phyloP scores from a whole-genome alignment of 1,140 invertebrate species.

The Cotesia glomerata region DNA sequence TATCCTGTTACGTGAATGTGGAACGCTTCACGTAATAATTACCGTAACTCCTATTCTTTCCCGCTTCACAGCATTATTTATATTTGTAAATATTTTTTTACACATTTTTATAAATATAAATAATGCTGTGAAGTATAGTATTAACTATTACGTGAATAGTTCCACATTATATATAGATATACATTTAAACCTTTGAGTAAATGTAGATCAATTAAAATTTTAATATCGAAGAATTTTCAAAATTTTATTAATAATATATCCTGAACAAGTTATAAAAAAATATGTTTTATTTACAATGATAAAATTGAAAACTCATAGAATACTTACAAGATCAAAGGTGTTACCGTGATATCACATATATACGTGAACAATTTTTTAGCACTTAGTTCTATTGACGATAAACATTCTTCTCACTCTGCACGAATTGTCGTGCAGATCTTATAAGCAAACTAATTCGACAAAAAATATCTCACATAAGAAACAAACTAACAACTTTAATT shows the following conservation, averaged over 20 bases:
- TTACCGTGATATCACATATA: slow-evolving; percentile 9
- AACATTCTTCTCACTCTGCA: slow-evolving; percentile 14
- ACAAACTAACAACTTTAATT: neutral
- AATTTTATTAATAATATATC: neutral
- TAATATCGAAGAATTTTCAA: too few species aligned
- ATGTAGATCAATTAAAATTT: too few species aligned
- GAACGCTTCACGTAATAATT: too few species aligned
- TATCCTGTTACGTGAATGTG: too few species aligned
- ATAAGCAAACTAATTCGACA: neutral
- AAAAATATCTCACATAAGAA: neutral
- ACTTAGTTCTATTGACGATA: slow-evolving; percentile 16
- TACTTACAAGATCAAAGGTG: slow-evolving; percentile 31
- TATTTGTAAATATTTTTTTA: too few species aligned
- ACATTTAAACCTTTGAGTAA: too few species aligned
- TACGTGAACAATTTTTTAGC: neutral
- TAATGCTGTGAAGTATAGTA: too few species aligned
- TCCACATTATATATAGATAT: too few species aligned
- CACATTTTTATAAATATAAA: too few species aligned
- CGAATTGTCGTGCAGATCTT: slow-evolving; percentile 22
- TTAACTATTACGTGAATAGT: too few species aligned
- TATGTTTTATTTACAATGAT: slow-evolving; percentile 1
- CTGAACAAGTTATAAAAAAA: neutral
- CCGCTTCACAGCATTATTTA: too few species aligned
- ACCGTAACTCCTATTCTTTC: too few species aligned
- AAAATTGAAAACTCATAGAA: neutral